A percentile compares a stretch with the other conserved stretches of the same genome.
These are phyloP conservation scores for Agrypnus murinus DNA, from an alignment of 2,888 invertebrate genomes.

Conservation along the genomic window DNA sequence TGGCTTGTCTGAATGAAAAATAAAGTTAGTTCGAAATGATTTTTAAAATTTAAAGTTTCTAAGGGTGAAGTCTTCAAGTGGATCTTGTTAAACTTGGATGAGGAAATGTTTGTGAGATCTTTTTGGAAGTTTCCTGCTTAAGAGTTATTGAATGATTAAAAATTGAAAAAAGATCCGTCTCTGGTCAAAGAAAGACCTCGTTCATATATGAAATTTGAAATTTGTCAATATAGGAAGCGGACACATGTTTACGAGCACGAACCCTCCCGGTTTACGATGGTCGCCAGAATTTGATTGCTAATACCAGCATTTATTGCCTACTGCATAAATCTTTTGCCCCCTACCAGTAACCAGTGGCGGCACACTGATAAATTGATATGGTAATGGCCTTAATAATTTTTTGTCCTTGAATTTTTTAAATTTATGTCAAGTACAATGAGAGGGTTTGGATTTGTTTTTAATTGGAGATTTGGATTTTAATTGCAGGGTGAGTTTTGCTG, in stretches of 20 bases:
- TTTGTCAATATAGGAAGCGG: slow-evolving; percentile 64
- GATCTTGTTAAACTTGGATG: too few species aligned
- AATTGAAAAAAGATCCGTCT: slow-evolving; percentile 26
- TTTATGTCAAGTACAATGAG: too few species aligned
- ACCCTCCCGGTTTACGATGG: slow-evolving; percentile 65
- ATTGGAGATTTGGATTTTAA: too few species aligned
- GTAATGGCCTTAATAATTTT: slow-evolving; percentile 1
- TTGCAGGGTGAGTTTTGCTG: too few species aligned
- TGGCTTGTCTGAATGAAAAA: slow-evolving; percentile 13
- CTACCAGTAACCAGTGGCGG: slow-evolving; percentile 48
- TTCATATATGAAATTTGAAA: slow-evolving; percentile 62
- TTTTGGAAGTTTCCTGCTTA: too few species aligned
- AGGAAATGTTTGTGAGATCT: too few species aligned
- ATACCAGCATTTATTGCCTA: slow-evolving; percentile 67
- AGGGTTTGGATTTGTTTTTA: too few species aligned
- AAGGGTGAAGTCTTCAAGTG: too few species aligned
- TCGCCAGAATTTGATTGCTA: slow-evolving; percentile 64
- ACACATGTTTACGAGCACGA: slow-evolving; percentile 65
- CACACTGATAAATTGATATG: slow-evolving; percentile 27
- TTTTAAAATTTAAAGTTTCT: too few species aligned
- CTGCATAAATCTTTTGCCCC: slow-evolving; percentile 66
- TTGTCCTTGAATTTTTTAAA: not conserved
- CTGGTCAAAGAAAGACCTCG: slow-evolving; percentile 43
- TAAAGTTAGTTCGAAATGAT: slow-evolving; percentile 1
- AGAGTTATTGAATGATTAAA: slow-evolving; percentile 4